phyloP scores from a whole-genome alignment of 2,797 vertebrate genomes.

The Anomalospiza imberbis region DNA sequence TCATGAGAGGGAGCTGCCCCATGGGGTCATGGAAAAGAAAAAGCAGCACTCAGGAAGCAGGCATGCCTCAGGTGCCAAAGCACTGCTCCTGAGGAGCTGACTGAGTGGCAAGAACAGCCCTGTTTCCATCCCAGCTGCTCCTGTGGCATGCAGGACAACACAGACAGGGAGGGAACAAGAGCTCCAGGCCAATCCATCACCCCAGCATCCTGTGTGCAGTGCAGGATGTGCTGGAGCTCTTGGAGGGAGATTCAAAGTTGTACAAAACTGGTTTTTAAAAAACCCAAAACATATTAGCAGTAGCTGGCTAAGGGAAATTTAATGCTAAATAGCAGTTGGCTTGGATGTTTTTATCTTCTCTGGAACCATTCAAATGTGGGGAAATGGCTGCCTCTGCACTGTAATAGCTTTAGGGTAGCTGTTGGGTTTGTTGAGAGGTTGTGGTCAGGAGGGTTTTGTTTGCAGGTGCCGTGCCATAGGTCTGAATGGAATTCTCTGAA shows the following conservation, averaged over 20 bases:
- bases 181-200: neutral
- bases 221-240: neutral
- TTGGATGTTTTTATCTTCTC: neutral
- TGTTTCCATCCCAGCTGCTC: neutral
- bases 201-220: fast-evolving
- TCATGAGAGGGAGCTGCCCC: neutral
- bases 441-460: neutral
- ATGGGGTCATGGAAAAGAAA: neutral
- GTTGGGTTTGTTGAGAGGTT: neutral
- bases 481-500: neutral
- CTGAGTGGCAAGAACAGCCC: neutral
- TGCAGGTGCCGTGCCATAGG: neutral
- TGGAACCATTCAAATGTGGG: neutral
- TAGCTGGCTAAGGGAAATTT: neutral
- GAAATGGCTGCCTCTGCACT: neutral
- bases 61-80: neutral
- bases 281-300: neutral
- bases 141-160: fast-evolving
- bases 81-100: neutral
- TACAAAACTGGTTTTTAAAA: neutral
- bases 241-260: fast-evolving
- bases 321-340: neutral
- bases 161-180: neutral
- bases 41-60: neutral
- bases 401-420: neutral